phyloP scores from a whole-genome alignment of 2,113 vertebrate species.

The Dasypus novemcinctus region DNA sequence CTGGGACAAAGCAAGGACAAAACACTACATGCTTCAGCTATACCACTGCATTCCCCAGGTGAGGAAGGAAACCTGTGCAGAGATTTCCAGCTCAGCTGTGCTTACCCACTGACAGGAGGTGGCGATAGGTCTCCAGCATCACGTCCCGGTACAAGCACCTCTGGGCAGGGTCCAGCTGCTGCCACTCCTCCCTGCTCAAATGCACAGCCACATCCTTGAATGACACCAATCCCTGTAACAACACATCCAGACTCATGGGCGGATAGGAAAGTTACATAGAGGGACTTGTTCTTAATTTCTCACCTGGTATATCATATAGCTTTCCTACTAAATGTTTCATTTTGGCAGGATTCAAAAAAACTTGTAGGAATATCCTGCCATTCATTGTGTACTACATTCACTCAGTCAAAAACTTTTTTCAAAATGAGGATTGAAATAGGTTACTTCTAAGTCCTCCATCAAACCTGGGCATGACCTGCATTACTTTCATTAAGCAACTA shows the following conservation, averaged over 20 bases:
- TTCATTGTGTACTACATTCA: not conserved
- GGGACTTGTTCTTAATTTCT: not conserved
- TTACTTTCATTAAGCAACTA: not conserved
- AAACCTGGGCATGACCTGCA: not conserved
- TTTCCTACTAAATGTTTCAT: not conserved
- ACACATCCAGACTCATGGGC: not conserved
- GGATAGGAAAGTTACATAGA: not conserved
- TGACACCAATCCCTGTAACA: conserved; percentile 14
- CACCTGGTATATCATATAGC: not conserved
- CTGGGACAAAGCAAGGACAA: not conserved
- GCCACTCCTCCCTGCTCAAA: conserved; percentile 45
- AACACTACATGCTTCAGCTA: not conserved
- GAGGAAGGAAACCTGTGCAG: not conserved
- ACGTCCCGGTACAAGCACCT: conserved; percentile 17
- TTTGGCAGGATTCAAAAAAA: not conserved
- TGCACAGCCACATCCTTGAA: conserved; percentile 21
- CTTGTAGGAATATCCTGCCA: not conserved
- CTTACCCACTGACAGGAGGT: conserved; percentile 8
- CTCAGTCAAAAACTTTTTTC: not conserved
- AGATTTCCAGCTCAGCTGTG: not conserved
- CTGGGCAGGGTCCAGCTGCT: not conserved
- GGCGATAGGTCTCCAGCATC: conserved; percentile 36
- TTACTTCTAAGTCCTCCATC: not conserved
- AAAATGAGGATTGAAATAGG: not conserved
- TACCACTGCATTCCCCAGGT: not conserved